A percentile compares a stretch with the other conserved stretches of the same genome.
Conservation (phyloP, 2,888 invertebrate species). For the Steromphala cineraria region DNA sequence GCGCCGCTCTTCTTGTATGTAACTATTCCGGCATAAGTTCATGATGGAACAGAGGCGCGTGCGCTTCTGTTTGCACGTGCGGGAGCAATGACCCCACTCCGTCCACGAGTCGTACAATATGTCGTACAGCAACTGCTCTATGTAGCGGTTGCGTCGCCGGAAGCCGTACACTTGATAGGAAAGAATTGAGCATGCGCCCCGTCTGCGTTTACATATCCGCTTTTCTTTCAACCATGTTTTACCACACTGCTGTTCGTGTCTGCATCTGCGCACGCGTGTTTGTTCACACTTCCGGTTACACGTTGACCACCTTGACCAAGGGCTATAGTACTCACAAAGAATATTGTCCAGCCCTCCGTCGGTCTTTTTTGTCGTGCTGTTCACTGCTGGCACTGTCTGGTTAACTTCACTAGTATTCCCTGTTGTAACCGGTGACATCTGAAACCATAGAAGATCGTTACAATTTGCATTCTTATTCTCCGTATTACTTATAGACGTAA, state of each 20-base stretch:
- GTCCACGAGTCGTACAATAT: constrained; percentile 81
- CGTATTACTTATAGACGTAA: no score
- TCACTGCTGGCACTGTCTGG: not conserved
- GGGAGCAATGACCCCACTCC: constrained; percentile 87
- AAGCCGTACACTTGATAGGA: constrained; percentile 49
- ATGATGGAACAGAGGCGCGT: constrained; percentile 84
- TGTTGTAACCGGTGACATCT: not conserved
- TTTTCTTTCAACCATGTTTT: constrained; percentile 68
- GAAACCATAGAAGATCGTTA: not conserved
- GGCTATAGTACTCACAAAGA: constrained; percentile 56
- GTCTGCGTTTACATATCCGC: constrained; percentile 55
- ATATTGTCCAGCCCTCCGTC: constrained; percentile 26
- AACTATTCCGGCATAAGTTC: constrained; percentile 85
- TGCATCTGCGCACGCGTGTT: constrained; percentile 66
- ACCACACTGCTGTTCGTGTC: constrained; percentile 59
- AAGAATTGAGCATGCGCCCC: constrained; percentile 45
- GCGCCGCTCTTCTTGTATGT: constrained; percentile 88
- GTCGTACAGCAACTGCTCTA: constrained; percentile 67
- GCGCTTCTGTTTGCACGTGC: constrained; percentile 87
- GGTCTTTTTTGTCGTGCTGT: not conserved
- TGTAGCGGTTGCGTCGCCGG: constrained; percentile 52
- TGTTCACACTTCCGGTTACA: constrained; percentile 73
- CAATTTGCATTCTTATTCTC: not conserved
- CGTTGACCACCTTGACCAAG: constrained; percentile 70
- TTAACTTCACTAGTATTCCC: not conserved